phyloP scores from a whole-genome alignment of 2,113 vertebrate genomes.

The Herpailurus yagouaroundi region DNA sequence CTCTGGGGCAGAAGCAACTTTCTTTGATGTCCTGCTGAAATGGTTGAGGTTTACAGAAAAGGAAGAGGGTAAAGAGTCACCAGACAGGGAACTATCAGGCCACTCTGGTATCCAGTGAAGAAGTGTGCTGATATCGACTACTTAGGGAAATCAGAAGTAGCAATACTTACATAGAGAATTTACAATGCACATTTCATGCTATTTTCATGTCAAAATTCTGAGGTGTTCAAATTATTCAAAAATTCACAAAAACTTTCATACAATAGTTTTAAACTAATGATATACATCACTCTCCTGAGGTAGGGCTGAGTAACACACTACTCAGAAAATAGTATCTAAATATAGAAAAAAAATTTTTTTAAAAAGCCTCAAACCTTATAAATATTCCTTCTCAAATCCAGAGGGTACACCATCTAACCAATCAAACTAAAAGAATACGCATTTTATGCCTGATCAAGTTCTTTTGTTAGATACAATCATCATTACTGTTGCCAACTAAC shows the following conservation, averaged over 20 bases:
- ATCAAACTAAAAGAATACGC: background rate
- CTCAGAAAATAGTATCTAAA: slow-evolving; percentile 8
- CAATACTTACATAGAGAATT: slow-evolving; percentile 26
- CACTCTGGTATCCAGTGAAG: background rate
- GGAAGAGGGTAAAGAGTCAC: background rate
- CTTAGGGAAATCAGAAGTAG: background rate
- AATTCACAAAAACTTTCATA: background rate
- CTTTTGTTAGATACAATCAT: background rate
- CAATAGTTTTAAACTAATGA: slow-evolving; percentile 1
- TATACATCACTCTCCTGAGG: background rate
- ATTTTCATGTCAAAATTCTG: slow-evolving; percentile 33
- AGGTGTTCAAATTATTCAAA: slow-evolving; percentile 22
- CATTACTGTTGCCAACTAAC: background rate
- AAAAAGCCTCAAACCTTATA: slow-evolving; percentile 19
- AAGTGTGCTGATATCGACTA: background rate
- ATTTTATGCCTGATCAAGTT: background rate
- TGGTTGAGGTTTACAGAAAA: background rate
- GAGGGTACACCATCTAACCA: background rate
- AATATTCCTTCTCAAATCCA: slow-evolving; percentile 48
- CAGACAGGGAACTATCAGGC: background rate
- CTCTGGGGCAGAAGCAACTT: background rate
- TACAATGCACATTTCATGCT: background rate
- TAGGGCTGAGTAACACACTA: background rate
- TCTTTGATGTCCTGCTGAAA: background rate
- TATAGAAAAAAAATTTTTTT: background rate